Percentiles rank a stretch among this genome's conserved stretches.
Conservation (phyloP, 2,113 vertebrate genomes). For the Planiliza haematocheilus region DNA sequence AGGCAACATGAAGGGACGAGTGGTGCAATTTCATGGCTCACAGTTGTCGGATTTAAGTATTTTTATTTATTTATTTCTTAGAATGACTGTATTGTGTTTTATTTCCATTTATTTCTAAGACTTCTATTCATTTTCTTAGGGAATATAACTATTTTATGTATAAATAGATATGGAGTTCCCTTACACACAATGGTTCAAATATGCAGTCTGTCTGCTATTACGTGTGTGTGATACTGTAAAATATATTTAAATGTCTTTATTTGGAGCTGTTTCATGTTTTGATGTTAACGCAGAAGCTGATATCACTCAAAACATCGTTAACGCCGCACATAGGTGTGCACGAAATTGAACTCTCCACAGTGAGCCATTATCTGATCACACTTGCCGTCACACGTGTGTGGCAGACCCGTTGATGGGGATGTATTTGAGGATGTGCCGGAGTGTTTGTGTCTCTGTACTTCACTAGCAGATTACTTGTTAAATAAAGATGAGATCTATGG, state of each 20-base stretch:
- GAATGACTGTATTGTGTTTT: neutral
- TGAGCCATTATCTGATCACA: neutral
- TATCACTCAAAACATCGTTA: neutral
- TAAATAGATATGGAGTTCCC: too few species aligned
- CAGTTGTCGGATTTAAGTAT: conserved; percentile 1
- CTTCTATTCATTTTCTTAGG: neutral
- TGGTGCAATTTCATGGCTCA: conserved; percentile 45
- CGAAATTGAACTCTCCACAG: neutral
- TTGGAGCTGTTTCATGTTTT: too few species aligned
- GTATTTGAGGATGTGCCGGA: conserved; percentile 33
- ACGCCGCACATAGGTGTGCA: neutral
- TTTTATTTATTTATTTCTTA: neutral
- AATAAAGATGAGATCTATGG: too few species aligned
- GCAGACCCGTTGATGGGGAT: neutral
- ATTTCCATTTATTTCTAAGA: neutral
- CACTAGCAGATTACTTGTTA: neutral
- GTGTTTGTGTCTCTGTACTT: conserved; percentile 8
- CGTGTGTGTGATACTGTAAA: too few species aligned
- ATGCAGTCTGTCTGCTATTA: too few species aligned
- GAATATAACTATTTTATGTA: neutral
- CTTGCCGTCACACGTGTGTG: neutral
- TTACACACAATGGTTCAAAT: too few species aligned
- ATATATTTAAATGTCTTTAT: too few species aligned
- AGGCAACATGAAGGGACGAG: conserved; percentile 18
- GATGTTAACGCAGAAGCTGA: neutral